Evolutionary conservation across 30 jellyfish, hydroid and myxozoan genomes (phyloP).

Genomic region (Pelagia noctiluca): DNA sequence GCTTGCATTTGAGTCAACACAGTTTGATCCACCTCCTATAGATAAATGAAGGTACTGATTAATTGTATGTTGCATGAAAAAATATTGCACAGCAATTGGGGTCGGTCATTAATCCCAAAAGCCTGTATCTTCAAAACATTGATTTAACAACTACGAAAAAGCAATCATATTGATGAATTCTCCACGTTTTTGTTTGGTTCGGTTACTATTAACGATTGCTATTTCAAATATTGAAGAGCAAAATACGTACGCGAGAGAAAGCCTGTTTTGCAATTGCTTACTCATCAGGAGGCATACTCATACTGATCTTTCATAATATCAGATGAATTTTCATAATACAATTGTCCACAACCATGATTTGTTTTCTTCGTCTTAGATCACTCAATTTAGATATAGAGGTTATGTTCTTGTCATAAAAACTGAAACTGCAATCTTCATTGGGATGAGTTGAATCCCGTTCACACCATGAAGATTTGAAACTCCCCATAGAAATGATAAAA

Average conservation of each 20-base stretch:
- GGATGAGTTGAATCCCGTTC: not conserved
- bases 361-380: not conserved
- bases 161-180: not conserved
- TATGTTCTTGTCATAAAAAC: not conserved
- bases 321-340: too few relatives aligned
- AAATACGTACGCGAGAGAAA: too few relatives aligned
- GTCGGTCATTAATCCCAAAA: too few relatives aligned
- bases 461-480: too few relatives aligned
- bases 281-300: too few relatives aligned
- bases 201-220: too few relatives aligned
- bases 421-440: not conserved
- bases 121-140: not conserved
- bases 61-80: not conserved
- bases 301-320: too few relatives aligned
- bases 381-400: not conserved
- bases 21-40: slow-evolving; percentile 11
- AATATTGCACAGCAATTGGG: too few relatives aligned
- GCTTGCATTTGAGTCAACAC: slow-evolving; percentile 40
- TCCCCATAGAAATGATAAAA: not conserved
- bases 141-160: not conserved
- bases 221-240: too few relatives aligned
- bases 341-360: too few relatives aligned
- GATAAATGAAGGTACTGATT: not conserved
- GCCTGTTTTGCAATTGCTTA: too few relatives aligned
- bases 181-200: too few relatives aligned